Evolutionary conservation across 2,797 vertebrate species (phyloP).

Genomic region (Acanthiza pusilla): DNA sequence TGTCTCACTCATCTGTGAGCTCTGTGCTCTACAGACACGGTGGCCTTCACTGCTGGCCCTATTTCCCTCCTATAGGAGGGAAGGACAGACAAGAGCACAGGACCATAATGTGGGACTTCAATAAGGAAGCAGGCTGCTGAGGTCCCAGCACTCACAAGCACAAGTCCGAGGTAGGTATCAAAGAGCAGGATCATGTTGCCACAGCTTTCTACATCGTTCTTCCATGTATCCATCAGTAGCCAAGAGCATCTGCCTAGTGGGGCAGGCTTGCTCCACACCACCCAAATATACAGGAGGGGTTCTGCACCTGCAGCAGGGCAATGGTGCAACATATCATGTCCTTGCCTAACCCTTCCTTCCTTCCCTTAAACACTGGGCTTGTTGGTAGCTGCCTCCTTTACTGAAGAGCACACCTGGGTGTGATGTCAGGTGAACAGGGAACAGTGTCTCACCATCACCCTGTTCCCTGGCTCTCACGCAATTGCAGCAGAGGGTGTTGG

Average conservation of each 20-base stretch:
- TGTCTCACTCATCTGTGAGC: not conserved
- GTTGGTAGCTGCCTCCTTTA: not conserved
- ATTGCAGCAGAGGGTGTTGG: not conserved
- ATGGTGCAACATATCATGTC: not conserved
- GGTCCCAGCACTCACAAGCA: not conserved
- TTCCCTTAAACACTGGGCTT: not conserved
- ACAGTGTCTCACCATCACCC: not conserved
- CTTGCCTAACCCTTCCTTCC: not conserved
- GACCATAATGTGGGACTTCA: not conserved
- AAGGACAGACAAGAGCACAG: not conserved
- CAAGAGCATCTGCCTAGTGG: not conserved
- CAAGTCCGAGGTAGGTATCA: not conserved
- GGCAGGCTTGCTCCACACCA: not conserved
- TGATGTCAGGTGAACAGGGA: not conserved
- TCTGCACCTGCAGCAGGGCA: not conserved
- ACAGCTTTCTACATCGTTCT: not conserved
- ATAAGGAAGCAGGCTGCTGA: not conserved
- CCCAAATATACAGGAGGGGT: not conserved
- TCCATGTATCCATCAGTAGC: not conserved
- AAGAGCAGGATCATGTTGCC: not conserved
- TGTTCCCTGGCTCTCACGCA: not conserved
- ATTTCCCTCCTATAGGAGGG: not conserved
- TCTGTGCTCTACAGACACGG: not conserved
- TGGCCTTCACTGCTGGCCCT: accelerated
- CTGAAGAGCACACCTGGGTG: not conserved